Conservation (phyloP, 2,888 invertebrate genomes). For the Cetonia aurata region DNA sequence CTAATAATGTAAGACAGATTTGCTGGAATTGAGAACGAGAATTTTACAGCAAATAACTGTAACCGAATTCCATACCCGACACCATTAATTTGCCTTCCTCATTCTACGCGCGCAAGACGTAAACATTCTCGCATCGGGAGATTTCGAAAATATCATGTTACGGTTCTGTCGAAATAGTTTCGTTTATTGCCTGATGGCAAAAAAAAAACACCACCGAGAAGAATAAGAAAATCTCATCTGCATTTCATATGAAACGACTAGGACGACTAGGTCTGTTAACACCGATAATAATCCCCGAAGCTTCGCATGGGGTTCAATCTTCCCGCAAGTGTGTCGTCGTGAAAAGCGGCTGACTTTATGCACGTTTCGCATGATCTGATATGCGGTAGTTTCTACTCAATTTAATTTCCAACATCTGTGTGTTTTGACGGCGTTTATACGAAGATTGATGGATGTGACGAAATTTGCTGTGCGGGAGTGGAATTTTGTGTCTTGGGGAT, state of each 20-base stretch:
- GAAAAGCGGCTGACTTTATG: not conserved
- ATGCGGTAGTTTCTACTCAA: conserved; percentile 29
- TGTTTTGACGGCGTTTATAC: conserved; percentile 37
- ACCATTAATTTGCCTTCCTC: no score
- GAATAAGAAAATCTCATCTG: not conserved
- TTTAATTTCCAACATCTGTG: conserved; percentile 33
- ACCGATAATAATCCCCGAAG: not conserved
- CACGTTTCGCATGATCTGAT: conserved; percentile 29
- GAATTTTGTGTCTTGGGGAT: conserved; percentile 11
- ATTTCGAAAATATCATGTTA: conserved; percentile 29
- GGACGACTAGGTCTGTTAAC: conserved; percentile 9
- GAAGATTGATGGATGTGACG: conserved; percentile 28
- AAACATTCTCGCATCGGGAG: not conserved
- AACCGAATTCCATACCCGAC: no score
- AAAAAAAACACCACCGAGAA: not conserved
- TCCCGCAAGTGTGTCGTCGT: conserved; percentile 8
- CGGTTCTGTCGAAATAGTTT: conserved; percentile 13
- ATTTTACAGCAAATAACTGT: no score
- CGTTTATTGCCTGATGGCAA: conserved; percentile 12
- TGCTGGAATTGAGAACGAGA: no score
- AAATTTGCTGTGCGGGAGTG: conserved; percentile 34
- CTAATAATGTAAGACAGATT: no score
- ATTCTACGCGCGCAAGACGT: not conserved
- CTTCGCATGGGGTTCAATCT: conserved; percentile 26
- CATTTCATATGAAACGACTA: not conserved